phyloP scores from a whole-genome alignment of 1,140 invertebrate species.

The Drosophila asahinai region DNA sequence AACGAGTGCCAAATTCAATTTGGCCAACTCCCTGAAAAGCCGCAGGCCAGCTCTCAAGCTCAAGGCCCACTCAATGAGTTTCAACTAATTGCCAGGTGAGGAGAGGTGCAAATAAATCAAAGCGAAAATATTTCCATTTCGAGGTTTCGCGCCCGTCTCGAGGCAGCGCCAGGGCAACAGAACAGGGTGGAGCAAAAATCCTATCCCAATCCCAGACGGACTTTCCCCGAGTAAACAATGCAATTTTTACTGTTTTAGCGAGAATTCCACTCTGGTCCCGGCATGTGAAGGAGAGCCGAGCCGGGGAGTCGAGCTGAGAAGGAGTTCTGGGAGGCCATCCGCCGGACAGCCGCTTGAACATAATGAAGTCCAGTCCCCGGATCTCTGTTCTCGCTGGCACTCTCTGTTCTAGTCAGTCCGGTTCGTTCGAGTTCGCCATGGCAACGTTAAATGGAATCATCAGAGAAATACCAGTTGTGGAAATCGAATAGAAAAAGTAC shows the following conservation, averaged over 20 bases:
- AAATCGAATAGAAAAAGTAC: background rate
- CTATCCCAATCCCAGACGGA: background rate
- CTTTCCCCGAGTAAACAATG: slow-evolving; percentile 48
- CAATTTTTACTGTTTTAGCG: slow-evolving; percentile 70
- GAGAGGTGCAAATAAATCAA: slow-evolving; percentile 57
- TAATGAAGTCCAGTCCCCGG: slow-evolving; percentile 62
- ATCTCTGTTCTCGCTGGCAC: slow-evolving; percentile 15
- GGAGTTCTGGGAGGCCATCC: slow-evolving; percentile 21
- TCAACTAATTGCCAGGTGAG: slow-evolving; percentile 66
- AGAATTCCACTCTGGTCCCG: slow-evolving; percentile 52
- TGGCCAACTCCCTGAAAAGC: slow-evolving; percentile 34
- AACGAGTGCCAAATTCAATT: slow-evolving; percentile 54
- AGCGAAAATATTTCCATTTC: slow-evolving; percentile 56
- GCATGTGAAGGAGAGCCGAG: slow-evolving; percentile 18
- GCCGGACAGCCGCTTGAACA: slow-evolving; percentile 50
- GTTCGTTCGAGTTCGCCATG: slow-evolving; percentile 17
- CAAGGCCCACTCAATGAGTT: slow-evolving; percentile 57
- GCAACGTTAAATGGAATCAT: slow-evolving; percentile 22
- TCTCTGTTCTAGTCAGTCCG: slow-evolving; percentile 31
- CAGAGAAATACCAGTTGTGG: background rate
- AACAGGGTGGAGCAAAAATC: background rate
- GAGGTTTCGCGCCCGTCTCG: slow-evolving; percentile 9
- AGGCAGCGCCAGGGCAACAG: slow-evolving; percentile 9
- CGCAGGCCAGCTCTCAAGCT: slow-evolving; percentile 30
- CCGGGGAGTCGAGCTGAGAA: background rate